Conservation (phyloP, 2,797 vertebrate species). For the Gymnopithys bicolor region DNA sequence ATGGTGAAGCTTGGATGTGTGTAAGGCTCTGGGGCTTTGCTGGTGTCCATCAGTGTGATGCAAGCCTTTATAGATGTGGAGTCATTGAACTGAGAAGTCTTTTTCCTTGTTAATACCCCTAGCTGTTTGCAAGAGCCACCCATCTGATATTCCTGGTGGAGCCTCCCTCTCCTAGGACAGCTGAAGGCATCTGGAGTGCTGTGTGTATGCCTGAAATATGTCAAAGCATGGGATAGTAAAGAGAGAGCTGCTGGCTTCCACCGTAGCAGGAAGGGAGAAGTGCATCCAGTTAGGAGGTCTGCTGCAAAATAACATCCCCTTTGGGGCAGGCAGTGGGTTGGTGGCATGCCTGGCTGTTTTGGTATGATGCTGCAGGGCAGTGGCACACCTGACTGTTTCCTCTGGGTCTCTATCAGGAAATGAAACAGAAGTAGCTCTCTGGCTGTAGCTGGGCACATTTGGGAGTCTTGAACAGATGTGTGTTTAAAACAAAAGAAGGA, state of each 20-base stretch:
- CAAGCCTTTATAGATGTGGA: not conserved
- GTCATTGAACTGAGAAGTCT: not conserved
- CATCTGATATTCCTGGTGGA: not conserved
- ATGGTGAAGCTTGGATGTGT: accelerated
- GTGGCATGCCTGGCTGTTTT: not conserved
- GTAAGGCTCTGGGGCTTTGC: not conserved
- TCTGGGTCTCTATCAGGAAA: not conserved
- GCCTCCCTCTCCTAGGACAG: not conserved
- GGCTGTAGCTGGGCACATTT: not conserved
- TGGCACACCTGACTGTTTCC: not conserved
- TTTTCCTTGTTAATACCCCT: not conserved
- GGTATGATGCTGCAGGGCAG: not conserved
- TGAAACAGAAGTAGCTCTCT: not conserved
- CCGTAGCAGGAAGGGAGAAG: not conserved
- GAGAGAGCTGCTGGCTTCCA: accelerated
- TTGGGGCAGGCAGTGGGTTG: not conserved
- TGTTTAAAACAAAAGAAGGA: not conserved
- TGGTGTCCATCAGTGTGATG: accelerated
- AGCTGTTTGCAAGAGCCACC: not conserved
- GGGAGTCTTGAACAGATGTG: not conserved
- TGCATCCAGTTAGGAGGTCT: not conserved
- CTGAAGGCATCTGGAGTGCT: not conserved
- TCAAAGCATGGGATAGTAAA: not conserved
- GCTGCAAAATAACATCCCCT: not conserved
- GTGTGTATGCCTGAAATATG: not conserved